Base-by-base conservation (phyloP, 2,797 vertebrate genomes). In the Coregonus sp. region DNA sequence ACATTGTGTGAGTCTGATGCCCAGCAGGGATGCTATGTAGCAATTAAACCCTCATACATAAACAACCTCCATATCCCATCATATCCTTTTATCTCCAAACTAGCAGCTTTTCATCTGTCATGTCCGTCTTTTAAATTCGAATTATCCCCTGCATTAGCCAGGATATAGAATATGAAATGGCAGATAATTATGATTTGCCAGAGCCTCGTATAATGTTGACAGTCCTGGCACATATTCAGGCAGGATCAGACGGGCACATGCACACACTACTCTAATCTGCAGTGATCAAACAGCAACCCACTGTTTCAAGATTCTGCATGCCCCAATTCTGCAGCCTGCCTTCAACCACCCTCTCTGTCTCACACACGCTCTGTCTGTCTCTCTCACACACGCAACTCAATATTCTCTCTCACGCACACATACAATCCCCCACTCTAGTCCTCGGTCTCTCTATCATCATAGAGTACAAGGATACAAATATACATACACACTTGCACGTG, bases 1-100 rank as follows among this genome's bases (percentile, higher is more conserved):
- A 82, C 82, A 76, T 51, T 25, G 40, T 52, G 40, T 80, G 82
- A 79, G 75, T 70, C 11, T 59, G 61, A 77, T 81, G 72, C 76
- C 89, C 88, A 86, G 83, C 81, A 76, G 88, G 87, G 89, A 87
- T 87, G 84, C 86, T 78, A 73, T 78, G 79, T 54, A 56, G 77
- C 70, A 47, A 51, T 76, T 70, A 29, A 63, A 76, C 52, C 61
- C 70, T 29, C n/a, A 25, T 37, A 65, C 7, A 63, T 50, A 61
- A 71, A 66, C 61, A 18, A 7, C 14, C 47, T 15, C 25, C 11
- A 52, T 29, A 2, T 29, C 47, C 3, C 12, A 25, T 52, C 70
- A 47, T 51, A 65, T 35, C 20, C 16, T 9, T 50, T 47, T 1
- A 16, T 29, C 50, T 16, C 11, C 73, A 86, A 83, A 79, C 5